Evolutionary conservation across 1,140 invertebrate genomes (phyloP).

Genomic region (Zaprionus lachaisei): DNA sequence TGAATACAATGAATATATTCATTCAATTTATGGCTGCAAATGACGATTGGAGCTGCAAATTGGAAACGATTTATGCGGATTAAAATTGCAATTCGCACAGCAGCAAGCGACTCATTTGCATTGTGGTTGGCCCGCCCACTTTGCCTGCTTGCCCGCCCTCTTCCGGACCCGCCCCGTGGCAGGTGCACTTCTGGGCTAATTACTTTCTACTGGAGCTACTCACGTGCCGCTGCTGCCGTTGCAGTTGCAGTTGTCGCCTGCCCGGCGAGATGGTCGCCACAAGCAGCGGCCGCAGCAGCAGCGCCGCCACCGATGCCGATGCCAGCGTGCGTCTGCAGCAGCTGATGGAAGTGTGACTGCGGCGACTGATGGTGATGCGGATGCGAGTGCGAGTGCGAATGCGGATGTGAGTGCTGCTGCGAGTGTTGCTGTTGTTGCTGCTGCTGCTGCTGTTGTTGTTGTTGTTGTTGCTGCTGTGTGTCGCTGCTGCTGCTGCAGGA

Average conservation of each 20-base stretch:
- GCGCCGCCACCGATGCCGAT: conserved; percentile 57
- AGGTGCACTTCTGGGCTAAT: conserved; percentile 24
- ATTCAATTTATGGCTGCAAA: not conserved
- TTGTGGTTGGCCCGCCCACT: not conserved
- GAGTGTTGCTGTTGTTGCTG: conserved; percentile 54
- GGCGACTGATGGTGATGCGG: conserved; percentile 66
- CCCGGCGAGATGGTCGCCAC: conserved; percentile 69
- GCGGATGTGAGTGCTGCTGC: conserved; percentile 44
- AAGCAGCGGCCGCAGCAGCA: conserved; percentile 54
- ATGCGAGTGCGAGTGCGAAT: conserved; percentile 38
- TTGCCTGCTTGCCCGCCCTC: not conserved
- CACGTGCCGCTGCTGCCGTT: conserved; percentile 69
- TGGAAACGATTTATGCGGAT: conserved; percentile 28
- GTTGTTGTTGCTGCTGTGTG: conserved; percentile 40
- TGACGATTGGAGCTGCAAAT: conserved; percentile 16
- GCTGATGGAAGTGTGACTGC: conserved; percentile 71
- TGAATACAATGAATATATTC: not conserved
- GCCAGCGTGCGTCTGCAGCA: conserved; percentile 66
- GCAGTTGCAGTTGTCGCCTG: conserved; percentile 69
- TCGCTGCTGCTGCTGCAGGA: conserved; percentile 60
- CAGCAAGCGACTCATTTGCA: conserved; percentile 1
- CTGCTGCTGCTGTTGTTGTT: conserved; percentile 43
- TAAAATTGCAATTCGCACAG: conserved; percentile 32
- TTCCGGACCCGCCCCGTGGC: not conserved
- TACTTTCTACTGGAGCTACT: conserved; percentile 46